Percentiles rank a stretch among this genome's conserved stretches.
These are phyloP conservation scores for Catamblyrhynchus diadema DNA, from an alignment of 2,797 vertebrate genomes.

Conservation along the genomic window DNA sequence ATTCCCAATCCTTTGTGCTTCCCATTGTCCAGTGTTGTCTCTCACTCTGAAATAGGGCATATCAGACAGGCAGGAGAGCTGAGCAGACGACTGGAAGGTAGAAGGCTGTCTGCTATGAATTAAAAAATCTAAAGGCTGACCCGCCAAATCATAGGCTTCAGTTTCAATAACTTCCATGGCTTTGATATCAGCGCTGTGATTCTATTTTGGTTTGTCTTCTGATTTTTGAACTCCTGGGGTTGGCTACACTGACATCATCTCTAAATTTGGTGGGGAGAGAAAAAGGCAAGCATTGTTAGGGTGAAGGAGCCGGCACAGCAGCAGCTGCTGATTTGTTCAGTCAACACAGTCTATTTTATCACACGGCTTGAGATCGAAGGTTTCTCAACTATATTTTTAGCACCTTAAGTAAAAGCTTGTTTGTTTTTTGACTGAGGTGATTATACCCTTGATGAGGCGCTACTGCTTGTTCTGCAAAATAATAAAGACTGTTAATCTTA, in stretches of 20 bases:
- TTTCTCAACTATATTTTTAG: conserved; percentile 64
- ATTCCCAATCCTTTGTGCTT: conserved; percentile 26
- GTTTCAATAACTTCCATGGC: conserved; percentile 47
- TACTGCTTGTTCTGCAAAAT: conserved; percentile 48
- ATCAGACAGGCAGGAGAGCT: conserved; percentile 10
- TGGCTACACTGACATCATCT: conserved; percentile 57
- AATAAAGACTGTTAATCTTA: conserved; percentile 43
- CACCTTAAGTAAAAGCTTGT: conserved; percentile 45
- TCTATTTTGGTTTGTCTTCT: conserved; percentile 56
- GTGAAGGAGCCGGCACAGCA: conserved; percentile 33
- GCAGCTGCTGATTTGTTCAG: conserved; percentile 51
- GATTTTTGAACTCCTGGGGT: conserved; percentile 57
- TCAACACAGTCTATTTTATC: conserved; percentile 53
- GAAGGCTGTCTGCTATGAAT: conserved; percentile 47
- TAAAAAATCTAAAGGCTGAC: conserved; percentile 57
- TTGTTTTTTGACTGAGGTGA: conserved; percentile 40
- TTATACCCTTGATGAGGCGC: conserved; percentile 29
- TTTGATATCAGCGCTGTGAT: conserved; percentile 55
- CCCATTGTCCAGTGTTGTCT: conserved; percentile 29
- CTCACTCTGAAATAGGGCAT: conserved; percentile 34
- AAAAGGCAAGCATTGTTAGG: conserved; percentile 39
- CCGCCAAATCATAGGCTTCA: conserved; percentile 26
- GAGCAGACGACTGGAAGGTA: conserved; percentile 25
- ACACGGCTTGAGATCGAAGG: conserved; percentile 28
- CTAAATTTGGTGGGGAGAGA: conserved; percentile 55